Evolutionary conservation across 1,140 invertebrate genomes (phyloP), one percentile per base, ranked within the genome.

Genomic region (Drosophila leontia): DNA sequence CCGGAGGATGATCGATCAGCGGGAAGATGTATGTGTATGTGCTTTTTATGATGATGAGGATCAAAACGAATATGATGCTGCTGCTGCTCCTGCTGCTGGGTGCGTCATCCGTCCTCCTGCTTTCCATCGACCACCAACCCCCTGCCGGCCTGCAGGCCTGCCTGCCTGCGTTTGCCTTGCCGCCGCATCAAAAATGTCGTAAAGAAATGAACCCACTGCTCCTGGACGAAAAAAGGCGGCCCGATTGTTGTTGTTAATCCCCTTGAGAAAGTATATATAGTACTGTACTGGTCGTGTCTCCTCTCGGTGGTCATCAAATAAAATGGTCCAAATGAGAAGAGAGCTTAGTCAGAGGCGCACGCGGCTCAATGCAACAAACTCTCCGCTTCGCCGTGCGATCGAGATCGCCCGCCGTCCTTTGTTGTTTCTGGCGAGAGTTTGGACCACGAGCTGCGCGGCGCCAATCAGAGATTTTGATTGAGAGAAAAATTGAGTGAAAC

Each of bases 401-500:
- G 35, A 58, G 39, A 48, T 82, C 74, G 51, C 44, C 8, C 53
- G 53, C 53, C 53, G 53, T 23, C 35, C 45, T 75, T 56, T 56
- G 48, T 44, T 72, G 51, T 68, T 70, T 63, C 71, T 51, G 74
- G 75, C 55, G 85, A 90, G 85, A 90, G 85, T 90, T 90, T 90
- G 85, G 75, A 90, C 69, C 85, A 81, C 78, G 85, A 90, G 85
- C 85, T 90, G 86, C 79, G 85, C 86, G 75, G 53, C 70, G 86
- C 71, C 81, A 64, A 80, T 91, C 88, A 85, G 78, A 90, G 81
- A 90, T 90, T 87, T 90, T 88, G 75, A 88, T 90, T 88, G 84
- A 88, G 85, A 88, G 77, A 90, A 88, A 76, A 82, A 88, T 80
- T 90, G 85, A 90, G 62, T 90, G 69, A 90, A 90, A 88, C 84